phyloP scores from a whole-genome alignment of 35 echinoderm and acorn worm species.

The Nesometra sesokonis region DNA sequence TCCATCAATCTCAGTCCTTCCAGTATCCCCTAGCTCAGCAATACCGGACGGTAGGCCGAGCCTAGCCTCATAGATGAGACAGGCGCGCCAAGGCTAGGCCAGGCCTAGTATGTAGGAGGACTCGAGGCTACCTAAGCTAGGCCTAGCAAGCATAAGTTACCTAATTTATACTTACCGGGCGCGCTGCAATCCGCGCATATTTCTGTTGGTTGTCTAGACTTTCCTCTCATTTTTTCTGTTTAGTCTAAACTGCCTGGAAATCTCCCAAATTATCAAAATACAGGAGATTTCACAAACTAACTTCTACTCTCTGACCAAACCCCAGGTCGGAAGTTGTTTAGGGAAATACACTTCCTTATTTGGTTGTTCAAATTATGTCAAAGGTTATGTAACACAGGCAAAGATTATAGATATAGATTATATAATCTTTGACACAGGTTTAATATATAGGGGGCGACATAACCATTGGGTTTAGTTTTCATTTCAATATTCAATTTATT shows the following conservation, averaged over 20 bases:
- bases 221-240: background rate
- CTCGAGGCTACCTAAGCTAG: background rate
- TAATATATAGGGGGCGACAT: too few relatives aligned
- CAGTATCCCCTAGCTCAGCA: too few relatives aligned
- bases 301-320: background rate
- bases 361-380: background rate
- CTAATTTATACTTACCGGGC: background rate
- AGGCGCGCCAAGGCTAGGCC: too few relatives aligned
- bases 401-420: too few relatives aligned
- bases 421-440: too few relatives aligned
- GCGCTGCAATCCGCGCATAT: background rate
- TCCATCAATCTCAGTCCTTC: too few relatives aligned
- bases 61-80: too few relatives aligned
- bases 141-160: background rate
- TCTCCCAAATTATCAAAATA: background rate
- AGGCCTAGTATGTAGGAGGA: too few relatives aligned
- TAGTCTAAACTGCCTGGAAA: background rate
- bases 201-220: background rate
- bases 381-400: background rate
- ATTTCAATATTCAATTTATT: too few relatives aligned
- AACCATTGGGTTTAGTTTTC: too few relatives aligned
- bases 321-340: background rate
- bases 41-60: too few relatives aligned
- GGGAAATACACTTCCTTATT: background rate
- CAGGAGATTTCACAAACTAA: background rate